phyloP scores from a whole-genome alignment of 2,888 invertebrate species.

The Chloroclysta siterata region DNA sequence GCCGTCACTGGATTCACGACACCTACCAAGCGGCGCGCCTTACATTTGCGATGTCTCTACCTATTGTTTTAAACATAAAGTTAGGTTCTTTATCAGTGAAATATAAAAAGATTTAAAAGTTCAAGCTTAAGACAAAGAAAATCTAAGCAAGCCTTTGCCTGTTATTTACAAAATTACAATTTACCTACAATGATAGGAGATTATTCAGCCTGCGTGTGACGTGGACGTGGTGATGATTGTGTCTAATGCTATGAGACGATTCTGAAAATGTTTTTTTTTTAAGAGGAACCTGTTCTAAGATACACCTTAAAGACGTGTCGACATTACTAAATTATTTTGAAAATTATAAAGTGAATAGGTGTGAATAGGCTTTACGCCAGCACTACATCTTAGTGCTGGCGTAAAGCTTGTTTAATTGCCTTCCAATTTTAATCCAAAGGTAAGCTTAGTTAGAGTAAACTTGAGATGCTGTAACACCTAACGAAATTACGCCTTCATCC shows the following conservation, averaged over 20 bases:
- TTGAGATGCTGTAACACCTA: not conserved
- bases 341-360: no score
- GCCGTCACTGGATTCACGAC: constrained; percentile 75
- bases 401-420: not conserved
- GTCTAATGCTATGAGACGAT: not conserved
- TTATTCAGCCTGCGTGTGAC: not conserved
- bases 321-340: no score
- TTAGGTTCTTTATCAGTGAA: no score
- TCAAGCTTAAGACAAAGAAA: not conserved
- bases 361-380: no score
- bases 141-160: not conserved
- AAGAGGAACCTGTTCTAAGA: not conserved
- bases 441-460: not conserved
- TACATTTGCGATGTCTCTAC: constrained; percentile 45
- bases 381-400: no score
- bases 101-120: no score
- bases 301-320: no score
- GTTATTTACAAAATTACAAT: not conserved
- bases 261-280: not conserved
- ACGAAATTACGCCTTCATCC: constrained; percentile 10
- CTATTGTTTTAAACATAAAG: not conserved
- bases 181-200: not conserved
- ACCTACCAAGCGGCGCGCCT: constrained; percentile 47
- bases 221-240: not conserved
- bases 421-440: not conserved